Evolutionary conservation across 2,113 vertebrate genomes (phyloP).

Genomic region (Corythaeola cristata): DNA sequence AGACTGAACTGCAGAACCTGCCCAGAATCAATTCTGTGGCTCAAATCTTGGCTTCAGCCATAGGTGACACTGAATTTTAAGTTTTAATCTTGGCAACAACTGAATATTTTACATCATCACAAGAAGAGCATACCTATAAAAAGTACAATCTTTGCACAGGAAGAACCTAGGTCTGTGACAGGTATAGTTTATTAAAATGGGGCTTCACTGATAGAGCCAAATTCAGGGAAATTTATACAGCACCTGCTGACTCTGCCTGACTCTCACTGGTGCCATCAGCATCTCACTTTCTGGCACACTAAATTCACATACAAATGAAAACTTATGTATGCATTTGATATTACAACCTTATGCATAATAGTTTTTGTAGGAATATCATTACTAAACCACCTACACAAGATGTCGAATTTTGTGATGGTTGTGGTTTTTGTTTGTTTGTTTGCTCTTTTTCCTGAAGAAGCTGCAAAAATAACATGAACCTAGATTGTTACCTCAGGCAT

Average conservation of each 20-base stretch:
- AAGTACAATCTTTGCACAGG: neutral
- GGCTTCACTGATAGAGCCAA: neutral
- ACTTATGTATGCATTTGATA: neutral
- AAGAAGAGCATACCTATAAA: neutral
- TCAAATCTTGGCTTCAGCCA: conserved; percentile 10
- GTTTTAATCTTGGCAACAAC: conserved; percentile 38
- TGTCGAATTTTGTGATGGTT: neutral
- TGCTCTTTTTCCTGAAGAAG: neutral
- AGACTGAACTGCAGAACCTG: conserved; percentile 17
- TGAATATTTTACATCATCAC: neutral
- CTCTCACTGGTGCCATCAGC: neutral
- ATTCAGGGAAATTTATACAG: conserved; percentile 32
- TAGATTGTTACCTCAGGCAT: neutral
- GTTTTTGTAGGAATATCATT: neutral
- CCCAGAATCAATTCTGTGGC: conserved; percentile 2
- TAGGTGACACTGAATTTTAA: conserved; percentile 34
- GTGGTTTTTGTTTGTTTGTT: neutral
- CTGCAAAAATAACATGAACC: neutral
- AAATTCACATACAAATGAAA: neutral
- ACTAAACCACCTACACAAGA: neutral
- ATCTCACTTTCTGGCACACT: neutral
- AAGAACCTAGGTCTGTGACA: neutral
- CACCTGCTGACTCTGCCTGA: conserved; percentile 1
- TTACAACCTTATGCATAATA: neutral
- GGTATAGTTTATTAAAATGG: neutral